phyloP scores from a whole-genome alignment of 2,797 vertebrate species.

The Taeniopygia guttata region DNA sequence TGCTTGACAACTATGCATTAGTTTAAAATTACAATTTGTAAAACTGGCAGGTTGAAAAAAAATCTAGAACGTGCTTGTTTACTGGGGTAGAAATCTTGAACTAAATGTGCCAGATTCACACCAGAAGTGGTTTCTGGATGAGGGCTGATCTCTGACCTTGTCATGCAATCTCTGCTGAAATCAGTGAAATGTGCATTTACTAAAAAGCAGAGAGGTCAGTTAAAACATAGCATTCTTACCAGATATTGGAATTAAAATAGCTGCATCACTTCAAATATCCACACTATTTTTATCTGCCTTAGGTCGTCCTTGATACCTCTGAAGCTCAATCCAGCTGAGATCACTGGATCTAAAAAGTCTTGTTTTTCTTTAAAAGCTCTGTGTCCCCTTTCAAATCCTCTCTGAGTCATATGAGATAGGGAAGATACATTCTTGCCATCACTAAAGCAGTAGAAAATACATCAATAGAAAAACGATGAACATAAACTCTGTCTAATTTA shows the following conservation, averaged over 20 bases:
- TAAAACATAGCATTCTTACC: not conserved
- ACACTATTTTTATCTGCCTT: not conserved
- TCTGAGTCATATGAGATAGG: not conserved
- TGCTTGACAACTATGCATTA: conserved; percentile 10
- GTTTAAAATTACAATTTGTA: conserved; percentile 24
- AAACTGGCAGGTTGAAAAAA: conserved; percentile 24
- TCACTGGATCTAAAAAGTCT: not conserved
- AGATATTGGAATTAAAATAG: not conserved
- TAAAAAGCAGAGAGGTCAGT: not conserved
- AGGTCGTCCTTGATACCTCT: not conserved
- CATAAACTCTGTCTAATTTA: not conserved
- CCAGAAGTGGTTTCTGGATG: not conserved
- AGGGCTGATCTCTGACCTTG: conserved; percentile 8
- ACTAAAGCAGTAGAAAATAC: not conserved
- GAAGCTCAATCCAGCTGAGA: not conserved
- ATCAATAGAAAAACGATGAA: not conserved
- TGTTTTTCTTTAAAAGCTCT: not conserved
- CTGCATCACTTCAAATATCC: not conserved
- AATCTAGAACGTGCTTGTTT: not conserved
- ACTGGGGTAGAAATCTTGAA: not conserved
- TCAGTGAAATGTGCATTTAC: not conserved
- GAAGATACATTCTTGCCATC: not conserved
- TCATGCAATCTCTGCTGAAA: not conserved
- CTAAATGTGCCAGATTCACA: not conserved
- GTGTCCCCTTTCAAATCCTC: not conserved